A percentile compares a stretch with the other conserved stretches of the same genome.
Conservation (phyloP, 2,113 vertebrate genomes). For the Scortum barcoo region DNA sequence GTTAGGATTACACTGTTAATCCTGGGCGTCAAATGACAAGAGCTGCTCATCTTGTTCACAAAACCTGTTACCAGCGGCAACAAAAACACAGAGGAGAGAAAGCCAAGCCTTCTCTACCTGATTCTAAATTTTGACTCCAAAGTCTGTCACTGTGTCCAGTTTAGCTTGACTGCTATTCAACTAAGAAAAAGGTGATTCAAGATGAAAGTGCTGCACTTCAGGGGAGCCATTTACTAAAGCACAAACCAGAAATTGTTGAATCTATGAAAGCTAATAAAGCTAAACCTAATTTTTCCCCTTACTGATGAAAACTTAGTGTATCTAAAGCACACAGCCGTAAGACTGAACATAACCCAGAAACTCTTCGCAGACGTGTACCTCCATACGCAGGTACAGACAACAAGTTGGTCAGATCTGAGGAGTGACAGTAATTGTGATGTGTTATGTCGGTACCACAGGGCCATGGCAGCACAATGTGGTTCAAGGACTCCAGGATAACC, state of each 20-base stretch:
- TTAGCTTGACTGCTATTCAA: constrained; percentile 28
- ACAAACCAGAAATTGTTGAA: constrained; percentile 11
- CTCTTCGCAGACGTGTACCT: not conserved
- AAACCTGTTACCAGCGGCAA: constrained; percentile 43
- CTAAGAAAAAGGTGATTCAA: constrained; percentile 29
- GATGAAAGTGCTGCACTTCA: constrained; percentile 28
- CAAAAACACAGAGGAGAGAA: constrained; percentile 35
- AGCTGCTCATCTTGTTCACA: constrained; percentile 53
- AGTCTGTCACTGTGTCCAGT: constrained; percentile 12
- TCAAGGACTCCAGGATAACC: constrained; percentile 39
- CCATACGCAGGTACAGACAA: not conserved
- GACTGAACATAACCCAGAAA: not conserved
- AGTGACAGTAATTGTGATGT: constrained; percentile 47
- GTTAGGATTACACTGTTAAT: constrained; percentile 67
- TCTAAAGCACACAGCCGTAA: not conserved
- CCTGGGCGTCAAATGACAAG: constrained; percentile 64
- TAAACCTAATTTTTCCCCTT: not conserved
- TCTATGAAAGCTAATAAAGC: not conserved
- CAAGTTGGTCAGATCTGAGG: constrained; percentile 14
- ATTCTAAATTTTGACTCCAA: constrained; percentile 63
- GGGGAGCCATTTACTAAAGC: not conserved
- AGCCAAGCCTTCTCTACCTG: constrained; percentile 1
- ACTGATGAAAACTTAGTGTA: not conserved
- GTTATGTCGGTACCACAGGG: constrained; percentile 22
- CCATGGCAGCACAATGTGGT: constrained; percentile 2